These are phyloP conservation scores for Dinomys branickii DNA, from an alignment of 2,113 vertebrate genomes.

Conservation along the genomic window DNA sequence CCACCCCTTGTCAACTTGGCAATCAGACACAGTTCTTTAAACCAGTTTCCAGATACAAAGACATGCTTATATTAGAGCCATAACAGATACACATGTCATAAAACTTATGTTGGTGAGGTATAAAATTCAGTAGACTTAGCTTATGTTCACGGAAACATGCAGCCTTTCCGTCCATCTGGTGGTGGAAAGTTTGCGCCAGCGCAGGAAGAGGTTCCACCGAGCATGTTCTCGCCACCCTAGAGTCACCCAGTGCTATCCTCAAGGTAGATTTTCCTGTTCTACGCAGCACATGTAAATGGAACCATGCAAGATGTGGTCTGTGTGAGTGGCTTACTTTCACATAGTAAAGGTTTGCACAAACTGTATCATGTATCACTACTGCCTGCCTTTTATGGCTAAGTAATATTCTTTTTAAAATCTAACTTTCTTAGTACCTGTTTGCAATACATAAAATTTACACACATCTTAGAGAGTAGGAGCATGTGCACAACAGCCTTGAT, in stretches of 20 bases:
- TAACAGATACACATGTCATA: neutral
- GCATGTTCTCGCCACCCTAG: neutral
- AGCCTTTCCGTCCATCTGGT: neutral
- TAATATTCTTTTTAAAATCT: neutral
- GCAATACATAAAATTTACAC: neutral
- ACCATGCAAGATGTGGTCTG: neutral
- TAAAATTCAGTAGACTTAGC: neutral
- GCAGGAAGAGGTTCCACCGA: neutral
- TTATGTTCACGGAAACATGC: neutral
- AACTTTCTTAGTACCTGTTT: neutral
- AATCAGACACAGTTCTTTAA: no score
- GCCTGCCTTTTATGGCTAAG: neutral
- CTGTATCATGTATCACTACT: neutral
- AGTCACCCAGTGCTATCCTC: neutral
- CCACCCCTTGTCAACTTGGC: no score
- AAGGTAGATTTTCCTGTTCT: neutral
- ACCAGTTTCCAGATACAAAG: no score
- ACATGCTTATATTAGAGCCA: no score
- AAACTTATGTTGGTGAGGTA: neutral
- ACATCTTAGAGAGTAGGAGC: neutral
- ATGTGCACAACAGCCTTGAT: neutral
- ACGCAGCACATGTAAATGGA: neutral
- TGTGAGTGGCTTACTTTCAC: neutral
- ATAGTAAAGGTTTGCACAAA: neutral
- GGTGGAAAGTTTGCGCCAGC: neutral